A percentile compares a stretch with the other conserved stretches of the same genome.
Evolutionary conservation across 2,113 vertebrate genomes (phyloP).

Genomic region (Scatophagus argus): DNA sequence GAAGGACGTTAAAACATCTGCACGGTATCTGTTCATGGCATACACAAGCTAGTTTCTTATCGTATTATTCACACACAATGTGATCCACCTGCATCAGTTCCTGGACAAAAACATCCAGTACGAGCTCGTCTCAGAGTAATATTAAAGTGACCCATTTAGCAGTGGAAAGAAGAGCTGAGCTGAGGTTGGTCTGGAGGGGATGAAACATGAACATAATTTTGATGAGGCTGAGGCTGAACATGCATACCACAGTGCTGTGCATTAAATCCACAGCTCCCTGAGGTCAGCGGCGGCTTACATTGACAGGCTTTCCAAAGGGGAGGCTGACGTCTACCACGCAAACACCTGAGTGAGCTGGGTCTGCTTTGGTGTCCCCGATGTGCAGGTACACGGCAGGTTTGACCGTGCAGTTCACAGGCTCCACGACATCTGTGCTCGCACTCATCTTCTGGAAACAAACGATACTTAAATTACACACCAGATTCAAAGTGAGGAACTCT

Average conservation of each 20-base stretch:
- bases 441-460: slow-evolving; percentile 52
- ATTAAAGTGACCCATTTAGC: not conserved
- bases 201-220: not conserved
- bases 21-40: too few species aligned
- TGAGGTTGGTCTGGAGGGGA: not conserved
- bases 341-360: slow-evolving; percentile 84
- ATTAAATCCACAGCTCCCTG: not conserved
- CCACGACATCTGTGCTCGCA: not conserved
- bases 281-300: slow-evolving; percentile 75
- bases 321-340: slow-evolving; percentile 87
- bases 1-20: too few species aligned
- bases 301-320: slow-evolving; percentile 78
- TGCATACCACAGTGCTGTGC: not conserved
- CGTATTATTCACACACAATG: too few species aligned
- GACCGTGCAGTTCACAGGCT: slow-evolving; percentile 78
- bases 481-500: too few species aligned
- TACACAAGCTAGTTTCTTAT: too few species aligned
- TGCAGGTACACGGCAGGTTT: slow-evolving; percentile 87
- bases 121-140: too few species aligned
- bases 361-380: slow-evolving; percentile 82
- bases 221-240: not conserved
- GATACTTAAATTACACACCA: not conserved
- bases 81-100: not conserved
- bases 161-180: not conserved
- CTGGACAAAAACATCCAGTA: too few species aligned